Percentiles rank a stretch among this genome's conserved stretches.
These are phyloP conservation scores for Eptesicus fuscus DNA, from an alignment of 2,113 vertebrate species.

Conservation along the genomic window DNA sequence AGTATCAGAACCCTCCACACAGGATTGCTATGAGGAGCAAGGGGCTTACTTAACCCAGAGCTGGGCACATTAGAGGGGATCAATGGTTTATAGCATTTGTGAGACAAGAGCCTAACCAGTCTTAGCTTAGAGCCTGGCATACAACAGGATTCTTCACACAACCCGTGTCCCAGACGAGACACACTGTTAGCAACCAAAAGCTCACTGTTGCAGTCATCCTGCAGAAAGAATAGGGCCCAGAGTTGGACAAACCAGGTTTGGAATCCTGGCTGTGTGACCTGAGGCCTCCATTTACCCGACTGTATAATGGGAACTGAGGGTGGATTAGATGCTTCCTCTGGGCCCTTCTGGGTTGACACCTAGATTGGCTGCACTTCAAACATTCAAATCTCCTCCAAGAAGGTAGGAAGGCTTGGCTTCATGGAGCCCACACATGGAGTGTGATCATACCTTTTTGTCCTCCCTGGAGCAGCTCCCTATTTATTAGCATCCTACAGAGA, in stretches of 20 bases:
- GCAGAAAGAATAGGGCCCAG: not conserved
- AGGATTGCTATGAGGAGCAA: not conserved
- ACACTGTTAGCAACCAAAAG: not conserved
- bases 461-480: not conserved
- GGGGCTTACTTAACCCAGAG: not conserved
- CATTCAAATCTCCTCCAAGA: not conserved
- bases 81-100: not conserved
- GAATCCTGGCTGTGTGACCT: not conserved
- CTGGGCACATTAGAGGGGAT: not conserved
- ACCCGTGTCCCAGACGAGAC: not conserved
- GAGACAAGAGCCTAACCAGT: not conserved
- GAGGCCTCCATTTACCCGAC: not conserved
- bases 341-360: not conserved
- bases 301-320: not conserved
- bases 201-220: not conserved
- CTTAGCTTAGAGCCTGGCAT: conserved; percentile 7
- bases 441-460: not conserved
- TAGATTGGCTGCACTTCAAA: not conserved
- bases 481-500: not conserved
- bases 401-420: not conserved
- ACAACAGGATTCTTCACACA: not conserved
- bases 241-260: not conserved
- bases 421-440: not conserved
- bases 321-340: not conserved
- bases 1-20: not conserved